Conservation (phyloP, 2,888 invertebrate genomes). For the Coremacera marginata region DNA sequence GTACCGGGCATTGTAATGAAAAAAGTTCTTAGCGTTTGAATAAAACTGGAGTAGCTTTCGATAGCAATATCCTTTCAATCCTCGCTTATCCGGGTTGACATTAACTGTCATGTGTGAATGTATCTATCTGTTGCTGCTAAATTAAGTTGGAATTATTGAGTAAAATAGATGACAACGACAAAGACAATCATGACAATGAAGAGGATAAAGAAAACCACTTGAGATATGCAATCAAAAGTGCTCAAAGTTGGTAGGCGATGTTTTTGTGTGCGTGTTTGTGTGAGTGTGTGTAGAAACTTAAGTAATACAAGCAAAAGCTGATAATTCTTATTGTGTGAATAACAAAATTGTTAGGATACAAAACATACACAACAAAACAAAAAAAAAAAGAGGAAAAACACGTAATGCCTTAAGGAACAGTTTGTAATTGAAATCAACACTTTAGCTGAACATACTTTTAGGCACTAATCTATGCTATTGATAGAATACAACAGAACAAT, state of each 20-base stretch:
- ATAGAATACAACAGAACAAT: too few species aligned
- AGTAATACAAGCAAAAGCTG: conserved; percentile 6
- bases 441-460: conserved; percentile 1
- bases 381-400: background rate
- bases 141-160: background rate
- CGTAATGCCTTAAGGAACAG: background rate
- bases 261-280: background rate
- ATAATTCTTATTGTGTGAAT: conserved; percentile 14
- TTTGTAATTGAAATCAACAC: background rate
- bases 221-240: conserved; percentile 23
- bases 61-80: too few species aligned
- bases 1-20: too few species aligned
- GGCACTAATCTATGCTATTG: background rate
- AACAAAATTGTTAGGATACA: background rate
- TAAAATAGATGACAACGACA: background rate
- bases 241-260: background rate
- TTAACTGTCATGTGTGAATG: too few species aligned
- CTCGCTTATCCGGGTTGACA: too few species aligned
- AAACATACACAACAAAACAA: background rate
- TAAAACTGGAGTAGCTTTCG: too few species aligned
- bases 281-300: background rate
- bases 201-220: conserved; percentile 19
- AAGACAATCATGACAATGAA: conserved; percentile 17
- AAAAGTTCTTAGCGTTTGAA: too few species aligned
- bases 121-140: conserved; percentile 10